Base-by-base conservation (phyloP, 2,888 invertebrate species). In the Drosophila cognata region DNA sequence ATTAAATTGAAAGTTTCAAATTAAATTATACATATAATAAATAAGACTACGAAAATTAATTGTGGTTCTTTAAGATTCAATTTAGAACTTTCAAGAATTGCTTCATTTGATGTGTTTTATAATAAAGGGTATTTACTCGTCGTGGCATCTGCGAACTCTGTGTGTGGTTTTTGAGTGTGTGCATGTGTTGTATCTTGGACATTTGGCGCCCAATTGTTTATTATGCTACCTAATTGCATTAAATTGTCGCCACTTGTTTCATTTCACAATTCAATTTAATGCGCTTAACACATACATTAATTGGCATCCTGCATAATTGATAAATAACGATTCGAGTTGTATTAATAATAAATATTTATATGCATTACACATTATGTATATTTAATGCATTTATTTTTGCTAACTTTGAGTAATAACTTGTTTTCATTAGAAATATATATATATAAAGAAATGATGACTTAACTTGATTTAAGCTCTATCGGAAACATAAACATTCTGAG, bases 161-260 rank as follows among this genome's bases (percentile, higher is more conserved):
- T 36, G n/a, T 35, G 16, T 35, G 35, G 35, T 8, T 21, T 16
- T 13, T 53, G 33, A 33, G 33, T 53, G 52, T 21, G 21, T 53
- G 13, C n/a, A 4, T 31, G 18, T 11, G 11, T 7, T 28, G 38
- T 25, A 52, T 71, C 71, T 57, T 53, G 65, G 59, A 31, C 64
- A 56, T 48, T 80, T 75, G 88, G 81, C 88, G 84, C 70, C 81
- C 74, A 88, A 88, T 88, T 85, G 86, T 85, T 83, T 85, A 85
- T 71, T 75, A 60, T 63, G 56, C 57, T 33, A 50, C 51, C 70
- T 76, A 85, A 85, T 89, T 80, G 75, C 61, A 74, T 74, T 80
- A 50, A 50, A 85, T 66, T 75, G 71, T 52, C 48, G 63, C 50
- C 63, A 48, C 74, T 72, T 70, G 52, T 64, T 29, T 41, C 43